A percentile compares a stretch with the other conserved stretches of the same genome.
These are phyloP conservation scores for Anhinga rufa DNA, from an alignment of 2,113 vertebrate species.

Conservation along the genomic window DNA sequence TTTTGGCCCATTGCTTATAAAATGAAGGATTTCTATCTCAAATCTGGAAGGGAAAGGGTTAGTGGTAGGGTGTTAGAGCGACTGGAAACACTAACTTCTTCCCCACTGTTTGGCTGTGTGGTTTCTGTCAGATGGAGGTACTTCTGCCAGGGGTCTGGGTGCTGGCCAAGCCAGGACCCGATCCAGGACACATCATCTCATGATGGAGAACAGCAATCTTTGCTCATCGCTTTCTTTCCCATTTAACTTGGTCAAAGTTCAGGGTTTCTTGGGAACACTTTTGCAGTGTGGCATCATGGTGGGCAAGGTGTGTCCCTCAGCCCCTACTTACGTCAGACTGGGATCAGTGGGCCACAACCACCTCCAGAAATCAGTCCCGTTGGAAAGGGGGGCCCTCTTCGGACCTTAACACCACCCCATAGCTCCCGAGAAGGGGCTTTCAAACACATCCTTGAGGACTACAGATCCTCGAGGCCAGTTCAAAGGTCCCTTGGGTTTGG, in stretches of 20 bases:
- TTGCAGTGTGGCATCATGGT: accelerated
- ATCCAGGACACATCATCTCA: accelerated
- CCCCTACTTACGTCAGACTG: not conserved
- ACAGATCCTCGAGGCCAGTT: not conserved
- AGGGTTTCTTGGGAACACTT: not conserved
- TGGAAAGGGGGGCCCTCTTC: not conserved
- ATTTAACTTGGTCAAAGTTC: not conserved
- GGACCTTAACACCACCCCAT: not conserved
- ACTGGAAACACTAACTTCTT: not conserved
- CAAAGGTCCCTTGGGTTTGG: not conserved
- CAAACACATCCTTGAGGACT: not conserved
- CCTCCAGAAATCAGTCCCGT: not conserved
- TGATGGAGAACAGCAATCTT: not conserved
- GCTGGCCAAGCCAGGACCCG: not conserved
- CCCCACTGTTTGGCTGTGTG: not conserved
- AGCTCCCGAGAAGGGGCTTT: not conserved
- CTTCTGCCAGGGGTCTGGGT: not conserved
- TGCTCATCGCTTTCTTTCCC: not conserved
- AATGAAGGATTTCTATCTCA: not conserved
- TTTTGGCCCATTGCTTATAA: not conserved
- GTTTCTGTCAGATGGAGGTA: not conserved
- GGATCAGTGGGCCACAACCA: not conserved
- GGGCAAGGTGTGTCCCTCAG: not conserved
- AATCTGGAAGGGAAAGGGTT: not conserved
- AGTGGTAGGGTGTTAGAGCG: not conserved